Evolutionary conservation across 2,113 vertebrate genomes (phyloP), one percentile per base, ranked within the genome.

Genomic region (Merops nubicus): DNA sequence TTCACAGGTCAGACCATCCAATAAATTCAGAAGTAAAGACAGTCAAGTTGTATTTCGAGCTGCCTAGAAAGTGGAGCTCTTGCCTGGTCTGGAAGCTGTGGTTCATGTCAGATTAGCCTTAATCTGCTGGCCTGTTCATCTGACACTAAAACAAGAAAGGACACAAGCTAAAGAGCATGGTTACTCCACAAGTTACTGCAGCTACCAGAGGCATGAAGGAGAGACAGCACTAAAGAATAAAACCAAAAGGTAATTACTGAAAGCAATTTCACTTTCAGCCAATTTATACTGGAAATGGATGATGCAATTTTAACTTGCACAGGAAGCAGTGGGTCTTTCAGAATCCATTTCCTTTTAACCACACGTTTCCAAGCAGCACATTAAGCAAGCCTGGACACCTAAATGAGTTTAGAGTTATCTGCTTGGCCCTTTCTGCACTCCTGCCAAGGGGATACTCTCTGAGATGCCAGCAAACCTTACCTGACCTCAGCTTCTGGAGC

Each of bases 301-400:
- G 4, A 29, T 0, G 2, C 26, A 31, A 22, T n/a, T 77, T 42
- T 56, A 81, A 69, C 34, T 84, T 33, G 29, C 65, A 68, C 0
- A 0, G 91, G 64, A 76, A 75, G 48, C 0, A 54, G 8, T 15
- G 29, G 14, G 25, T 36, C 38, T 93, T 78, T 88, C 4, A 2
- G 56, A 88, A 59, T 15, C 18, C 1, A 20, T 18, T 65, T 79
- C 9, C 13, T 77, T 82, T 60, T 15, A 84, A 79, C 47, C 40
- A 67, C 19, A 38, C 25, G 17, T 72, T 80, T 84, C 62, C 33
- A 40, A 82, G 65, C 42, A 91, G 74, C 7, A 53, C 48, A 29
- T 81, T 68, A 83, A 84, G n/a, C 26, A 73, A 72, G 33, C 21
- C 36, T 60, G 28, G 23, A 59, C 6, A 60, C 14, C 4, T 90